A percentile compares a stretch with the other conserved stretches of the same genome.
These are phyloP conservation scores for Megalops cyprinoides DNA, from an alignment of 2,797 vertebrate genomes.

Conservation along the genomic window DNA sequence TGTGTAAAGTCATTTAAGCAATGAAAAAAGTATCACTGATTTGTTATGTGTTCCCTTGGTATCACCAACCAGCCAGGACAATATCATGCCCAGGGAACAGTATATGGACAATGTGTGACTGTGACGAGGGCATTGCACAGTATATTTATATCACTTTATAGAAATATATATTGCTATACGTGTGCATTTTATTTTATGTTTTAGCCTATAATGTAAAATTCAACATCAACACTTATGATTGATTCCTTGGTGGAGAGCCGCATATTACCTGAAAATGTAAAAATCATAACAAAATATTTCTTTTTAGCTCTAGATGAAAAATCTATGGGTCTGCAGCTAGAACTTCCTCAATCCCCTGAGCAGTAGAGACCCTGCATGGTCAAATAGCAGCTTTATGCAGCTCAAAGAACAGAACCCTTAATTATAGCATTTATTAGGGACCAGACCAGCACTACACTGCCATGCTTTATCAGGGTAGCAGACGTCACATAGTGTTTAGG, in stretches of 20 bases:
- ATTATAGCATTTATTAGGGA: background rate
- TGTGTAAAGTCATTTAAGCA: background rate
- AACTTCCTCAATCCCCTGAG: too few species aligned
- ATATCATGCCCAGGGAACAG: background rate
- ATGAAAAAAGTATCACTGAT: background rate
- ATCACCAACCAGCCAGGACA: background rate
- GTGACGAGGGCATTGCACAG: too few species aligned
- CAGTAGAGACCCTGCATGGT: background rate
- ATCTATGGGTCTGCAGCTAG: background rate
- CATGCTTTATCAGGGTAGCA: background rate
- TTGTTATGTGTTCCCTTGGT: background rate
- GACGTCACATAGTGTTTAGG: too few species aligned
- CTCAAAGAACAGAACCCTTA: constrained; percentile 4
- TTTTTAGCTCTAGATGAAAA: background rate
- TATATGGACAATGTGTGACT: too few species aligned
- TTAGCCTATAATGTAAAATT: too few species aligned
- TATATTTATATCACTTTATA: too few species aligned
- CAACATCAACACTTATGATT: too few species aligned
- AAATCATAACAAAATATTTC: too few species aligned
- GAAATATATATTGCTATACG: background rate
- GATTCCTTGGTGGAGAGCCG: too few species aligned
- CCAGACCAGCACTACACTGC: background rate
- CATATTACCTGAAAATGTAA: too few species aligned
- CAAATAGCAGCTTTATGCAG: background rate
- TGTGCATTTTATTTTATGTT: background rate